These are phyloP conservation scores for Ptychoptera contaminata DNA, from an alignment of 2,888 invertebrate species.

Conservation along the genomic window DNA sequence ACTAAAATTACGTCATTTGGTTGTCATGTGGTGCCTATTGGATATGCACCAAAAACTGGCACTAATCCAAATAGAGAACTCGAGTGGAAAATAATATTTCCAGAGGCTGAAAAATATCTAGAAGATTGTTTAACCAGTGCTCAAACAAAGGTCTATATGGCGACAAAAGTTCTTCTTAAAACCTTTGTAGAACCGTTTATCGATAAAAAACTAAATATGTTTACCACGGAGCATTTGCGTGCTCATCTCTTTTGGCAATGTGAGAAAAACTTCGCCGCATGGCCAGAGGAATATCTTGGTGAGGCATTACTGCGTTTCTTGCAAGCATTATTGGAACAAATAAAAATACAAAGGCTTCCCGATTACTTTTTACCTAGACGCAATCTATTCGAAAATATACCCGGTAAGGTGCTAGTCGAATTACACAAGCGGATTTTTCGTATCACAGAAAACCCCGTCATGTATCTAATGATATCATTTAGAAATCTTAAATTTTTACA, in stretches of 20 bases:
- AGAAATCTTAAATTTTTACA: constrained; percentile 47
- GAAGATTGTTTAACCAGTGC: constrained; percentile 54
- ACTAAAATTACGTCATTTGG: constrained; percentile 47
- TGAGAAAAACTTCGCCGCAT: constrained; percentile 51
- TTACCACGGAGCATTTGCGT: constrained; percentile 51
- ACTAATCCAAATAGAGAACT: constrained; percentile 44
- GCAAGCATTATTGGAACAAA: constrained; percentile 40
- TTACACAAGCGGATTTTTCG: constrained; percentile 51
- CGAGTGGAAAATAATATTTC: constrained; percentile 68
- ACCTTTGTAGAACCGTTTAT: constrained; percentile 52
- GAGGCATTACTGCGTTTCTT: constrained; percentile 47
- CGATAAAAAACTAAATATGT: constrained; percentile 41
- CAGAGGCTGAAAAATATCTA: constrained; percentile 57
- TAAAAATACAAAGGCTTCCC: constrained; percentile 43
- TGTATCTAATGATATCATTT: constrained; percentile 51
- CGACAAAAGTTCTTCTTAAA: constrained; percentile 52
- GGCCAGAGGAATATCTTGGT: constrained; percentile 61
- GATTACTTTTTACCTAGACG: constrained; percentile 60
- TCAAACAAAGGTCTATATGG: constrained; percentile 54
- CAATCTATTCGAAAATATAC: constrained; percentile 57
- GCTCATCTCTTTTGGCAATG: constrained; percentile 64
- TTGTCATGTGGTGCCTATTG: constrained; percentile 54
- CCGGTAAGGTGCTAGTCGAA: constrained; percentile 41
- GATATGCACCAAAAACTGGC: constrained; percentile 45
- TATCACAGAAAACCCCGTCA: constrained; percentile 54